A percentile compares a stretch with the other conserved stretches of the same genome.
phyloP scores from a whole-genome alignment of 2,113 vertebrate species.

The Solea solea region DNA sequence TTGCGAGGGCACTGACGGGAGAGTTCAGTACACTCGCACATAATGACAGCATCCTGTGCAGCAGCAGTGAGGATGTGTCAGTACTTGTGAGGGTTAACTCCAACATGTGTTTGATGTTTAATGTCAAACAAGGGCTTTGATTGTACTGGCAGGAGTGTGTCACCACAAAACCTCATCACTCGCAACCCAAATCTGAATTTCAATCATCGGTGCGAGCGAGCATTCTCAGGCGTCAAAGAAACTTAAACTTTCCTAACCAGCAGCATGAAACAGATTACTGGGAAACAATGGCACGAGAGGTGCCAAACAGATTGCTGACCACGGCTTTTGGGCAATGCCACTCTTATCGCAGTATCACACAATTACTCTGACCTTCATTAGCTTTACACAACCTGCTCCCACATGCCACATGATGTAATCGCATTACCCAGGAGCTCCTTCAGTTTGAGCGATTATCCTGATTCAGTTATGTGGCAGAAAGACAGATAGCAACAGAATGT shows the following conservation, averaged over 20 bases:
- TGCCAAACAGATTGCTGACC: conserved; percentile 33
- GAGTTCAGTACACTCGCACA: neutral
- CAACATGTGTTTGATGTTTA: conserved; percentile 11
- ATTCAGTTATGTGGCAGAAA: conserved; percentile 50
- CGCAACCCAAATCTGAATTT: no score
- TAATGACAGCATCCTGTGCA: conserved; percentile 1
- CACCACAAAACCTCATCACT: neutral
- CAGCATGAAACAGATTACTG: neutral
- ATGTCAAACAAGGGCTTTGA: conserved; percentile 5
- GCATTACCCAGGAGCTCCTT: conserved; percentile 39
- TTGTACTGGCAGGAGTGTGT: neutral
- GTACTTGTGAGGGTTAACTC: neutral
- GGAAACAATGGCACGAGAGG: conserved; percentile 12
- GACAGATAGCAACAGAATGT: conserved; percentile 50
- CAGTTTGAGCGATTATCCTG: conserved; percentile 43
- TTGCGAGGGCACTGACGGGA: conserved; percentile 4
- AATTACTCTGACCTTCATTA: conserved; percentile 52
- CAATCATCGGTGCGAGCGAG: neutral
- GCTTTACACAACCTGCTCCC: conserved; percentile 38
- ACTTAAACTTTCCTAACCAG: neutral
- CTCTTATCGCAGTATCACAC: conserved; percentile 21
- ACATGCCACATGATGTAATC: conserved; percentile 54
- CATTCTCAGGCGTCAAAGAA: neutral
- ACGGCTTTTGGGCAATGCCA: conserved; percentile 8
- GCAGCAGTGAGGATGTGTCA: neutral